phyloP scores from a whole-genome alignment of 2,797 vertebrate genomes.

The Sebastes cheni region DNA sequence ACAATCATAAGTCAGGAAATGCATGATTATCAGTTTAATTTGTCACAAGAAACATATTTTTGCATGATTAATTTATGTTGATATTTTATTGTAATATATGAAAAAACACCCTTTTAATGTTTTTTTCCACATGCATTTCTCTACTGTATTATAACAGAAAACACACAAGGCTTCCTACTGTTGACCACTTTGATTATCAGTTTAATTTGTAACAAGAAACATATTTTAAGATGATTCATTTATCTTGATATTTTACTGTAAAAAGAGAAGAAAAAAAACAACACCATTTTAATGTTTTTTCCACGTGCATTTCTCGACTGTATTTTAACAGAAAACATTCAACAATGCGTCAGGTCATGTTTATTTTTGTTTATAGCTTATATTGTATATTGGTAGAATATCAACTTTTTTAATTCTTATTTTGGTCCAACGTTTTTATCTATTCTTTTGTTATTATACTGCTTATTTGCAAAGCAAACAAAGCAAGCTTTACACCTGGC shows the following conservation, averaged over 20 bases:
- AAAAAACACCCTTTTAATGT: too few relatives aligned
- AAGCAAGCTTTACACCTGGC: too few relatives aligned
- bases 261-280: too few relatives aligned
- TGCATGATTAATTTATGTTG: background rate
- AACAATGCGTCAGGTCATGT: accelerated
- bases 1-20: background rate
- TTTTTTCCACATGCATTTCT: background rate
- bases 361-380: too few relatives aligned
- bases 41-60: background rate
- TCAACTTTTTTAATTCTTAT: too few relatives aligned
- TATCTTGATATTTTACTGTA: background rate
- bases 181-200: too few relatives aligned
- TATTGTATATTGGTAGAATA: too few relatives aligned
- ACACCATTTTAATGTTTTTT: background rate
- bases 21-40: background rate
- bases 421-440: too few relatives aligned
- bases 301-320: background rate
- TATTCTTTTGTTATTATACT: too few relatives aligned
- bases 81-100: background rate
- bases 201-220: too few relatives aligned
- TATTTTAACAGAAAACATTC: background rate
- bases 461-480: too few relatives aligned
- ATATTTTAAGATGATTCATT: background rate
- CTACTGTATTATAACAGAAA: background rate
- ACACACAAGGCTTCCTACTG: too few relatives aligned